phyloP scores from a whole-genome alignment of 2,113 vertebrate genomes.

The Notechis scutatus region DNA sequence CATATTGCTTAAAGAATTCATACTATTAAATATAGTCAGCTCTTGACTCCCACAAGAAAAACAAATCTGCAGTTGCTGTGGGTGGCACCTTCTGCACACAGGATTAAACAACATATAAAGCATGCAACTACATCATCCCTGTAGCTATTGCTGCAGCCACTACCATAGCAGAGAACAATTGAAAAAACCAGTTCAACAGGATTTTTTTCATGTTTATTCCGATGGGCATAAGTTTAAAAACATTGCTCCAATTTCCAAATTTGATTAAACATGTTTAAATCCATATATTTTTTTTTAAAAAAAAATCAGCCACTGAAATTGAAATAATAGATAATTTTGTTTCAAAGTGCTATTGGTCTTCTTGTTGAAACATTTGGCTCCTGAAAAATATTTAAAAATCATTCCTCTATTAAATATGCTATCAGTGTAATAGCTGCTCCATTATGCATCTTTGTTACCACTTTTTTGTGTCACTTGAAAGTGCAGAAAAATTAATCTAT shows the following conservation, averaged over 20 bases:
- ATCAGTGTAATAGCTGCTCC: conserved; percentile 8
- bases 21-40: not conserved
- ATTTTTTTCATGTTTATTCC: conserved; percentile 14
- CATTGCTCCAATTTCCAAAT: not conserved
- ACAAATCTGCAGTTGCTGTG: not conserved
- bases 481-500: conserved; percentile 1
- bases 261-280: not conserved
- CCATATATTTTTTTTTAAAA: not conserved
- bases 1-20: not conserved
- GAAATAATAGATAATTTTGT: not conserved
- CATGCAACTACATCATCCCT: not conserved
- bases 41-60: not conserved
- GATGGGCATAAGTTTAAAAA: conserved; percentile 3
- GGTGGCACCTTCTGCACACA: not conserved
- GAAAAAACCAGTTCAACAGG: conserved; percentile 6
- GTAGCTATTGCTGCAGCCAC: conserved; percentile 6
- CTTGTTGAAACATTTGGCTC: conserved; percentile 16
- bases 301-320: not conserved
- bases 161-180: not conserved
- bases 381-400: not conserved
- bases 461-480: conserved; percentile 15
- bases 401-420: not conserved
- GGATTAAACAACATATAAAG: not conserved
- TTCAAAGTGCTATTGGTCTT: not conserved
- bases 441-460: not conserved